phyloP scores from a whole-genome alignment of 2,888 invertebrate species.

The Achlya flavicornis region DNA sequence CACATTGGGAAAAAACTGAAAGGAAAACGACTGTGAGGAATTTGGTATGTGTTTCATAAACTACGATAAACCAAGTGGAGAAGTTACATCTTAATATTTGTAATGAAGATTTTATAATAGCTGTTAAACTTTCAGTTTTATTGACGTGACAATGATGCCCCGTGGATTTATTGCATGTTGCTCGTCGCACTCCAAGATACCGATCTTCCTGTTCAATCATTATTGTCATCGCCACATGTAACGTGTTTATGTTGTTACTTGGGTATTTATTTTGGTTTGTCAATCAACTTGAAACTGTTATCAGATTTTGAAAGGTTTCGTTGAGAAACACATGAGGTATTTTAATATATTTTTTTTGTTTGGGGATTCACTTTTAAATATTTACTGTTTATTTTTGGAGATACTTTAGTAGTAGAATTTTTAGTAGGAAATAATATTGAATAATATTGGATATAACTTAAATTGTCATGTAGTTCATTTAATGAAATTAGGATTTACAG shows the following conservation, averaged over 20 bases:
- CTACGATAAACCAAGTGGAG: constrained; percentile 36
- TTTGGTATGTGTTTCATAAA: constrained; percentile 69
- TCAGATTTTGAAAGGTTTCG: not conserved
- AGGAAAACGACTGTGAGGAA: constrained; percentile 74
- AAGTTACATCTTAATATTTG: constrained; percentile 37
- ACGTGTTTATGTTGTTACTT: not conserved
- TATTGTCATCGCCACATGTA: constrained; percentile 11
- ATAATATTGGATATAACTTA: too few relatives aligned
- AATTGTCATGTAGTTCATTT: too few relatives aligned
- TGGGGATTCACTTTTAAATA: not conserved
- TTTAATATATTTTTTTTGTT: not conserved
- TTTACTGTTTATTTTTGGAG: too few relatives aligned
- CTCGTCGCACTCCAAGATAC: not conserved
- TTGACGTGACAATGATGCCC: constrained; percentile 35
- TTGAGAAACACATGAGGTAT: not conserved
- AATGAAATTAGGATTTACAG: not conserved
- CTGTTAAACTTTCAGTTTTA: constrained; percentile 48
- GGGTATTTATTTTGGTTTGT: too few relatives aligned
- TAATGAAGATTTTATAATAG: constrained; percentile 54
- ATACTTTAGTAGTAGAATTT: too few relatives aligned
- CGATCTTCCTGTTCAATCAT: not conserved
- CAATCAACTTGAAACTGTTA: not conserved
- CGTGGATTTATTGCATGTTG: constrained; percentile 17
- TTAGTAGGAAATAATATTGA: too few relatives aligned
- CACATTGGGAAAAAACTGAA: constrained; percentile 64